phyloP scores from a whole-genome alignment of 2,113 vertebrate species.

The Aviceda subcristata region DNA sequence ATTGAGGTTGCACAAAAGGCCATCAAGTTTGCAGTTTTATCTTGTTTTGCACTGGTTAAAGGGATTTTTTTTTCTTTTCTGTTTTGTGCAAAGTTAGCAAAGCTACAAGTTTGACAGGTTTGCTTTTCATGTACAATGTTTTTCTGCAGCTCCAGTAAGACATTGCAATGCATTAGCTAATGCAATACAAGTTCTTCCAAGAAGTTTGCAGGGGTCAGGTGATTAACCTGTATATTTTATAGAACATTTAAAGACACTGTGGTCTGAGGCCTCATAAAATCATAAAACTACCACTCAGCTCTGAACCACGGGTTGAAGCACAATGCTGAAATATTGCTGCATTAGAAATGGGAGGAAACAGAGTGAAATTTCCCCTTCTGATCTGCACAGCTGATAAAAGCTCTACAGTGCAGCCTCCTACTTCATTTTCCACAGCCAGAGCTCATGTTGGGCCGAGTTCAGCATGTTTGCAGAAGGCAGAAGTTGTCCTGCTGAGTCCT shows the following conservation, averaged over 20 bases:
- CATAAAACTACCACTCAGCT: slow-evolving; percentile 44
- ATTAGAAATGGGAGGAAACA: not conserved
- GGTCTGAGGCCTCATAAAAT: slow-evolving; percentile 57
- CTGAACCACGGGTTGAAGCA: slow-evolving; percentile 25
- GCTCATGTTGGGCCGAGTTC: not conserved
- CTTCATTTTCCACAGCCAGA: not conserved
- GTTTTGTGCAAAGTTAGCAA: slow-evolving; percentile 68
- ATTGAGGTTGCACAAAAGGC: slow-evolving; percentile 46
- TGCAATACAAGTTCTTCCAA: slow-evolving; percentile 69
- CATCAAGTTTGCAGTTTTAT: slow-evolving; percentile 72
- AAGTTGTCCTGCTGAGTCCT: not conserved
- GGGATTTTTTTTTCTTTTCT: not conserved
- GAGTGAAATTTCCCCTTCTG: not conserved
- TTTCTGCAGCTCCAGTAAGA: slow-evolving; percentile 55
- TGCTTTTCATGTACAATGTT: slow-evolving; percentile 44
- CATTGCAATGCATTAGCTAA: slow-evolving; percentile 73
- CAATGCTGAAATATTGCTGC: slow-evolving; percentile 57
- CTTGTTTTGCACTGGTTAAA: slow-evolving; percentile 63
- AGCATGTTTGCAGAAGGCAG: not conserved
- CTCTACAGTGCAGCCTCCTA: not conserved
- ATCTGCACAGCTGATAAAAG: not conserved
- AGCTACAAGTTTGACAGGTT: slow-evolving; percentile 68
- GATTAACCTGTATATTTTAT: slow-evolving; percentile 62
- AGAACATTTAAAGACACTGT: slow-evolving; percentile 66
- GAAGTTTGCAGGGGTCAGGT: slow-evolving; percentile 63